A percentile compares a stretch with the other conserved stretches of the same genome.
These are phyloP conservation scores for Trypoxylon attenuatum DNA, from an alignment of 2,888 invertebrate genomes.

Conservation along the genomic window DNA sequence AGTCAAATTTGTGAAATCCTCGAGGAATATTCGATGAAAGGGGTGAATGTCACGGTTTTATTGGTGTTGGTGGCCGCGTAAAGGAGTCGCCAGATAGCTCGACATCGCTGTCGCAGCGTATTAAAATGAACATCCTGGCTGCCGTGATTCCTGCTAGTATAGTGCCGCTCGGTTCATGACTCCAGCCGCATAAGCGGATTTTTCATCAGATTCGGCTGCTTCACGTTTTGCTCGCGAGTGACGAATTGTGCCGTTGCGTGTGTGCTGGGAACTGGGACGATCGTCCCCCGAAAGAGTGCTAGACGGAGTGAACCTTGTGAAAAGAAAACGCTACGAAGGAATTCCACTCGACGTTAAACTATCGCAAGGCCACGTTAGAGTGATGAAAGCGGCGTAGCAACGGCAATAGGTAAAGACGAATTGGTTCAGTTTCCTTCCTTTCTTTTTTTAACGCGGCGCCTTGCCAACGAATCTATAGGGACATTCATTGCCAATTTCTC, in stretches of 20 bases:
- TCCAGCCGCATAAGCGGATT: constrained; percentile 11
- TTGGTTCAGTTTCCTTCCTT: constrained; percentile 10
- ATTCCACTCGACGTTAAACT: background rate
- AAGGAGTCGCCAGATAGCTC: no score
- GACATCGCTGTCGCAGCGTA: no score
- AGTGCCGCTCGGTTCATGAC: constrained; percentile 20
- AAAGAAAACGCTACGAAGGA: constrained; percentile 6
- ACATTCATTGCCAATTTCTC: constrained; percentile 38
- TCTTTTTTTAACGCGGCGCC: constrained; percentile 20
- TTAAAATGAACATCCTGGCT: background rate
- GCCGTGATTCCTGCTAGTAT: constrained; percentile 6
- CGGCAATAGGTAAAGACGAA: constrained; percentile 39
- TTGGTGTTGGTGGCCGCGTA: background rate
- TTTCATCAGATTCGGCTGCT: constrained; percentile 26
- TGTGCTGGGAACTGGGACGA: constrained; percentile 6
- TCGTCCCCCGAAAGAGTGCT: background rate
- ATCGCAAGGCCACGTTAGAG: constrained; percentile 15
- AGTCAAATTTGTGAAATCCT: background rate
- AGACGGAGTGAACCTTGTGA: constrained; percentile 4
- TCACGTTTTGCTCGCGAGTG: constrained; percentile 36
- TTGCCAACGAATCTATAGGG: constrained; percentile 31
- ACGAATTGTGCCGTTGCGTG: constrained; percentile 38
- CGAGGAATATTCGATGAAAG: background rate
- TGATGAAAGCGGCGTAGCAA: constrained; percentile 37
- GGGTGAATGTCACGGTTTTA: background rate